phyloP scores from a whole-genome alignment of 1,140 invertebrate genomes.

The Pseudomyrmex flavicornis region DNA sequence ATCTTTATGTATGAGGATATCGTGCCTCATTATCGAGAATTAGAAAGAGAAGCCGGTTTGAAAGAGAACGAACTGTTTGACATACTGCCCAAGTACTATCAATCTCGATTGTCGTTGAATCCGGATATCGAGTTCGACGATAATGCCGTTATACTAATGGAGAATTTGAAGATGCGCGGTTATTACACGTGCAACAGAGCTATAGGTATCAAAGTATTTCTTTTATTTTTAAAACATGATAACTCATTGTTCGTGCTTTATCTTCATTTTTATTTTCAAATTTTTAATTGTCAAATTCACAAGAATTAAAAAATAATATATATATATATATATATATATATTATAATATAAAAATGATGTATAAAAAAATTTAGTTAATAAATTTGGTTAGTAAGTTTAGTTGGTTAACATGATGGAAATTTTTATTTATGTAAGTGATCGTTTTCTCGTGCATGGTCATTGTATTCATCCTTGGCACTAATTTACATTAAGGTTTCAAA shows the following conservation, averaged over 20 bases:
- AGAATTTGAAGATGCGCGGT: conserved; percentile 85
- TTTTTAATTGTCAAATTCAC: too few species aligned
- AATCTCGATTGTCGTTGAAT: conserved; percentile 84
- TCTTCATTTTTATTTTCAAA: too few species aligned
- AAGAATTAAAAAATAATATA: too few species aligned
- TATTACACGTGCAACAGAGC: conserved; percentile 85
- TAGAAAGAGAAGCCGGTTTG: conserved; percentile 80
- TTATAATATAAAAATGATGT: too few species aligned
- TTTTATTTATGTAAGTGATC: too few species aligned
- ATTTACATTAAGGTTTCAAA: too few species aligned
- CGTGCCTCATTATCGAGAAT: conserved; percentile 75
- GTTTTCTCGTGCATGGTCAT: too few species aligned
- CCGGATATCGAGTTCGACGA: conserved; percentile 83
- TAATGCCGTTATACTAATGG: conserved; percentile 86
- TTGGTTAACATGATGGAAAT: too few species aligned
- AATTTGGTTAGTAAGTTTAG: too few species aligned
- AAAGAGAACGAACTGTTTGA: conserved; percentile 81
- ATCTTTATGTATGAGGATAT: conserved; percentile 79
- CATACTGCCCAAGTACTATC: conserved; percentile 85
- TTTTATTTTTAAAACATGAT: neutral
- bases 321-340: neutral
- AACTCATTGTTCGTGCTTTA: too few species aligned
- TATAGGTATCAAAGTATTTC: conserved; percentile 60
- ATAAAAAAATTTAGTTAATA: too few species aligned
- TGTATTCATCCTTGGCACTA: too few species aligned